Evolutionary conservation across 1,140 invertebrate genomes (phyloP).

Genomic region (Saccostrea glomerata): DNA sequence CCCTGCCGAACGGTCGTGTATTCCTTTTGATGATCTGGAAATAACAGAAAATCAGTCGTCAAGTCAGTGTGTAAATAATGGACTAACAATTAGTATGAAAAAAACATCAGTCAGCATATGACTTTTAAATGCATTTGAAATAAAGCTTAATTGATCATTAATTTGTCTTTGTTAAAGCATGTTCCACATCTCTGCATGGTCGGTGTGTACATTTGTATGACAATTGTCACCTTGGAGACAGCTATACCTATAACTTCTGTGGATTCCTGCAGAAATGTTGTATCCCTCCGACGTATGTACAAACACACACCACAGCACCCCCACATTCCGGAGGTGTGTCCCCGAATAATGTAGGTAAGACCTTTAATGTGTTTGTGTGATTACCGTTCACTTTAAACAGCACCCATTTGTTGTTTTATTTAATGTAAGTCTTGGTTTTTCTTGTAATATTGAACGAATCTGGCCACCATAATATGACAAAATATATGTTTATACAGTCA

Average conservation of each 20-base stretch:
- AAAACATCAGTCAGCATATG: background rate
- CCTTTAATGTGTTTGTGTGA: background rate
- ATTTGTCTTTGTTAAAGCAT: background rate
- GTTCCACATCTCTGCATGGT: conserved; percentile 30
- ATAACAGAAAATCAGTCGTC: background rate
- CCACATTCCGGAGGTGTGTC: conserved; percentile 39
- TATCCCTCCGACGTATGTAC: background rate
- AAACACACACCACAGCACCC: background rate
- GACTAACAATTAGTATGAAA: background rate
- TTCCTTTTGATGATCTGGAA: background rate
- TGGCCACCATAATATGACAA: too few species aligned
- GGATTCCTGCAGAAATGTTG: conserved; percentile 65
- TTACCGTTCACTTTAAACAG: background rate
- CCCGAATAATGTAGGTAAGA: conserved; percentile 22
- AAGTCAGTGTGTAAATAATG: background rate
- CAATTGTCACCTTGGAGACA: conserved; percentile 58
- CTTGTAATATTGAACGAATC: too few species aligned
- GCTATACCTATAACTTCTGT: conserved; percentile 61
- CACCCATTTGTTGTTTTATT: too few species aligned
- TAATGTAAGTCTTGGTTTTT: too few species aligned
- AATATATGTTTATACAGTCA: too few species aligned
- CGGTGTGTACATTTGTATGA: conserved; percentile 49
- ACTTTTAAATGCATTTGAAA: background rate
- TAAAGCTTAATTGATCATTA: too few species aligned
- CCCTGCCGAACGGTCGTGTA: background rate